phyloP scores from a whole-genome alignment of 1,140 invertebrate species.

The Thaumetopoea pityocampa region DNA sequence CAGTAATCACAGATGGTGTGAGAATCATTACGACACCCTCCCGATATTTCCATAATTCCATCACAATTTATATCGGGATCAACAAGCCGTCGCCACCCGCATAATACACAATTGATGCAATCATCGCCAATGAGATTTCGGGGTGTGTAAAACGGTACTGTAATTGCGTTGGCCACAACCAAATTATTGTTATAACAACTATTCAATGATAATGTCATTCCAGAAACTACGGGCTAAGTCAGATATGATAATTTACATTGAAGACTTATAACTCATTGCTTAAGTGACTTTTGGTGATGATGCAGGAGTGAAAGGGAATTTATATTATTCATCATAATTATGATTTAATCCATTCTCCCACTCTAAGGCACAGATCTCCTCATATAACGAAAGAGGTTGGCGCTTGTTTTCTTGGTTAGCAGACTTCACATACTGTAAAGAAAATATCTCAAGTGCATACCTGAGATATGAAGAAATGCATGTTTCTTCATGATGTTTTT shows the following conservation, averaged over 20 bases:
- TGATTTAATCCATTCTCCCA: too few species aligned
- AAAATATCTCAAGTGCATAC: too few species aligned
- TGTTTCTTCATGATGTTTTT: too few species aligned
- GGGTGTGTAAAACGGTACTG: constrained; percentile 59
- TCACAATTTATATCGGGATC: constrained; percentile 52
- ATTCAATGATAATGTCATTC: constrained; percentile 64
- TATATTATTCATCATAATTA: too few species aligned
- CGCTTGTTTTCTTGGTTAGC: too few species aligned
- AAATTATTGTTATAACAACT: constrained; percentile 65
- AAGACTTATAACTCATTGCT: constrained; percentile 5
- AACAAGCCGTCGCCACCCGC: constrained; percentile 68
- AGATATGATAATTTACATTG: constrained; percentile 22
- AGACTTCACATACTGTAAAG: too few species aligned
- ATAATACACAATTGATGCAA: constrained; percentile 71
- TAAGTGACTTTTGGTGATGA: constrained; percentile 7
- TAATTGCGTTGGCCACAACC: constrained; percentile 69
- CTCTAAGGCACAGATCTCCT: too few species aligned
- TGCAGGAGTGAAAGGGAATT: too few species aligned
- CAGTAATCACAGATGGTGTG: constrained; percentile 22
- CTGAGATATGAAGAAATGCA: too few species aligned
- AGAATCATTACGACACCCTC: constrained; percentile 34
- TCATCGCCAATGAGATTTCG: constrained; percentile 71
- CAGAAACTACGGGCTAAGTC: constrained; percentile 44
- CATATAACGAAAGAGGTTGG: too few species aligned
- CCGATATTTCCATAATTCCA: constrained; percentile 45